Evolutionary conservation across 2,888 invertebrate species (phyloP).

Genomic region (Melolontha melolontha): DNA sequence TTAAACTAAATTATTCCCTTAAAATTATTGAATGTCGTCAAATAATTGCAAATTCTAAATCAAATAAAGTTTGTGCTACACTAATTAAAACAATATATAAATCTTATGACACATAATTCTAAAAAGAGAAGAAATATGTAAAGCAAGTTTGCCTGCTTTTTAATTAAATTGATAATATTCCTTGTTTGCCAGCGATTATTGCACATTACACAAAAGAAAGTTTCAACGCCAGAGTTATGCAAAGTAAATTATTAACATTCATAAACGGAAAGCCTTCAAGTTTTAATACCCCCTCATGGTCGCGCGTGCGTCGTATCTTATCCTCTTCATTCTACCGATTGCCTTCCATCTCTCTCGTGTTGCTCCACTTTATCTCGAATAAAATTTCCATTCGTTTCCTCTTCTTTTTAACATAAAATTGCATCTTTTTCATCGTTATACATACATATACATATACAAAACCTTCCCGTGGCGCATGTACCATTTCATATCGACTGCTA

Average conservation of each 20-base stretch:
- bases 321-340: neutral
- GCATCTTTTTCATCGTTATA: conserved; percentile 56
- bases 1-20: too few relatives aligned
- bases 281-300: conserved; percentile 59
- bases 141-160: conserved; percentile 42
- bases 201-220: conserved; percentile 60
- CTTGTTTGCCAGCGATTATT: conserved; percentile 61
- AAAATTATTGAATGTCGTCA: too few relatives aligned
- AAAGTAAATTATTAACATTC: conserved; percentile 67
- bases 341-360: conserved; percentile 24
- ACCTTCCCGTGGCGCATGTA: conserved; percentile 57
- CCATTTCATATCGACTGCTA: conserved; percentile 60
- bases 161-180: conserved; percentile 60
- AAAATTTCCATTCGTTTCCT: conserved; percentile 65
- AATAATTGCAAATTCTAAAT: too few relatives aligned
- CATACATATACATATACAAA: conserved; percentile 26
- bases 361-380: conserved; percentile 63
- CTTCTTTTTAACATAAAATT: conserved; percentile 61
- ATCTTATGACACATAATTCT: too few relatives aligned
- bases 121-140: too few relatives aligned
- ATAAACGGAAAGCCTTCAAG: conserved; percentile 63
- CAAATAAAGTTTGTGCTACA: too few relatives aligned
- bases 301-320: conserved; percentile 20
- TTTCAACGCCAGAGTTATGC: conserved; percentile 56
- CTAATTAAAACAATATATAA: too few relatives aligned